These are phyloP conservation scores for Rhinogobius similis DNA, from an alignment of 2,113 vertebrate genomes.

Conservation along the genomic window DNA sequence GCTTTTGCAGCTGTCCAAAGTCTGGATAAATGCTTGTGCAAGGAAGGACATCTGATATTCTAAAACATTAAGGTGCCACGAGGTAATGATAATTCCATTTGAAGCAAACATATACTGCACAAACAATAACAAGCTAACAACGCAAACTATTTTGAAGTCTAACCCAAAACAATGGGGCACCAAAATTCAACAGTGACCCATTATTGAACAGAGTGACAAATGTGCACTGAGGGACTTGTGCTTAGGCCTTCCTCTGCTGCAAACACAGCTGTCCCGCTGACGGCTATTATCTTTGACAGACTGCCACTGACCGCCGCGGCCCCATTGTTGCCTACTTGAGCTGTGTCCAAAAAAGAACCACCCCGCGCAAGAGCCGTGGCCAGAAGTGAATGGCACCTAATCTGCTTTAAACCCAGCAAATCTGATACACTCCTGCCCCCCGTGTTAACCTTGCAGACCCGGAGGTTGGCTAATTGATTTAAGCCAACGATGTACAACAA, in stretches of 20 bases:
- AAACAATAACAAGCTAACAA: neutral
- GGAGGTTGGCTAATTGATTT: conserved; percentile 26
- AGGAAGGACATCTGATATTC: neutral
- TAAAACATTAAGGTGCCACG: neutral
- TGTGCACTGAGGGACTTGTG: conserved; percentile 3
- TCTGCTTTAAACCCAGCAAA: conserved; percentile 21
- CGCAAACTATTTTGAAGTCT: neutral
- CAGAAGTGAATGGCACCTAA: conserved; percentile 3
- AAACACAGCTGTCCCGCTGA: conserved; percentile 27
- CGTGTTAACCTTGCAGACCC: neutral
- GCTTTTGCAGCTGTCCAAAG: neutral
- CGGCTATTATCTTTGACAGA: conserved; percentile 52
- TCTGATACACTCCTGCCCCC: conserved; percentile 9
- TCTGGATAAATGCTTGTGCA: neutral
- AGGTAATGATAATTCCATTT: neutral
- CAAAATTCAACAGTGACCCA: neutral
- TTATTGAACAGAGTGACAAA: conserved; percentile 8
- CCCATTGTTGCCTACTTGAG: conserved; percentile 29
- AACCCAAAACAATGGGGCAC: neutral
- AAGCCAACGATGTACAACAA: conserved; percentile 21
- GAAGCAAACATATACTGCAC: neutral
- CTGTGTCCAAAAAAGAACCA: conserved; percentile 28
- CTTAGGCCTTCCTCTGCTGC: conserved; percentile 27
- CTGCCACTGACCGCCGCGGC: conserved; percentile 41
- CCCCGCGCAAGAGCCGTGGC: conserved; percentile 10